A percentile compares a stretch with the other conserved stretches of the same genome.
These are phyloP conservation scores for Erinaceus europaeus DNA, from an alignment of 2,113 vertebrate species.

Conservation along the genomic window DNA sequence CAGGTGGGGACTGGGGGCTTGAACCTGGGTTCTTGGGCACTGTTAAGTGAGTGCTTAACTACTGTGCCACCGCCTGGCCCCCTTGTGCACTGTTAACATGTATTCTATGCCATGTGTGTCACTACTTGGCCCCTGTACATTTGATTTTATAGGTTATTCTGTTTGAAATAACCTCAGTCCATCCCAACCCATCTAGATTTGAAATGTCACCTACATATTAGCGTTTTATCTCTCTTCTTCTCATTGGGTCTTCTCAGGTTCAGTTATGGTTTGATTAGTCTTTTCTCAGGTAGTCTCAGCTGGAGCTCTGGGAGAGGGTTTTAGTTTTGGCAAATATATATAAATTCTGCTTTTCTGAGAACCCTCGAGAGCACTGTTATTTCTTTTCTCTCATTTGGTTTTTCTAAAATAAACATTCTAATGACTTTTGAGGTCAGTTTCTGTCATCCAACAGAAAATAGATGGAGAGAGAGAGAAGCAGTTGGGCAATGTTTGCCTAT, in stretches of 20 bases:
- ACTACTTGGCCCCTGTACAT: too few relatives aligned
- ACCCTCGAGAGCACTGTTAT: background rate
- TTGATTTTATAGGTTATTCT: background rate
- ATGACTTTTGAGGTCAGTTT: background rate
- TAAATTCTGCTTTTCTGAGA: background rate
- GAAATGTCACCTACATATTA: fast-evolving
- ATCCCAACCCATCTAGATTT: background rate
- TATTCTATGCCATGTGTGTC: background rate
- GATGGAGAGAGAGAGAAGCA: background rate
- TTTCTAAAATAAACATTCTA: background rate
- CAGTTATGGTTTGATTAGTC: background rate
- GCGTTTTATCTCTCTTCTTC: background rate
- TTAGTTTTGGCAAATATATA: background rate
- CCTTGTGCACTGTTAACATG: too few relatives aligned
- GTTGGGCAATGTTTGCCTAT: constrained; percentile 38
- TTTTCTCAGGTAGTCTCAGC: background rate
- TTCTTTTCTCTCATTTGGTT: background rate
- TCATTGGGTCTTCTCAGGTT: background rate
- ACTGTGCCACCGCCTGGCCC: too few relatives aligned
- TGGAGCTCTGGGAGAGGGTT: too few relatives aligned
- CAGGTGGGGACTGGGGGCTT: too few relatives aligned
- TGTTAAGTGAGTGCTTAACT: too few relatives aligned
- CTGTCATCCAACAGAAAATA: background rate
- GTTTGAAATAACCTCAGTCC: background rate
- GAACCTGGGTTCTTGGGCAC: too few relatives aligned